These are phyloP conservation scores for Malurus melanocephalus DNA, from an alignment of 2,113 vertebrate genomes.

Conservation along the genomic window DNA sequence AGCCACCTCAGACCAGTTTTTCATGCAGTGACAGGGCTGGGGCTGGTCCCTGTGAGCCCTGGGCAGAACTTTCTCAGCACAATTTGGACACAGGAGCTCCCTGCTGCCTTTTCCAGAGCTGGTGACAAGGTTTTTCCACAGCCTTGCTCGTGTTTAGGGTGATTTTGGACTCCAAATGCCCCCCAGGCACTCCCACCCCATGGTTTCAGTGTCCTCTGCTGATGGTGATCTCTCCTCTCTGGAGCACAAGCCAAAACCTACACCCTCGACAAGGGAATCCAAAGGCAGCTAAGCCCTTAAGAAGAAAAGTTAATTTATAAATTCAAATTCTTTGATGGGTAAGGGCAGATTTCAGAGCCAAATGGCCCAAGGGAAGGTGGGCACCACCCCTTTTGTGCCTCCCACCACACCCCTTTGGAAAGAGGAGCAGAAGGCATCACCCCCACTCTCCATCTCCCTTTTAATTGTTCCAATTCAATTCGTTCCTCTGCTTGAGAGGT, in stretches of 20 bases:
- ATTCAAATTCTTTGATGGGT: background rate
- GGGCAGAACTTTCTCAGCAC: rapidly evolving
- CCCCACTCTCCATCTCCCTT: background rate
- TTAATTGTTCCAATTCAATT: background rate
- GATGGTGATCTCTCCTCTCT: background rate
- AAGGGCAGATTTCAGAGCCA: background rate
- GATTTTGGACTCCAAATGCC: background rate
- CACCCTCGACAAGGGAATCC: background rate
- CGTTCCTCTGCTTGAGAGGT: background rate
- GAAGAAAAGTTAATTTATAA: background rate
- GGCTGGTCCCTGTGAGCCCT: background rate
- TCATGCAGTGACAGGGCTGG: background rate
- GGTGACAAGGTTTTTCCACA: background rate
- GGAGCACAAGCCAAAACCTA: background rate
- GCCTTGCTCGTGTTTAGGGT: background rate
- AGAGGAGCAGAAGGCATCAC: background rate
- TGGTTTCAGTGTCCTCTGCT: background rate
- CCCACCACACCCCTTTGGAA: background rate
- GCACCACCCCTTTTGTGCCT: background rate
- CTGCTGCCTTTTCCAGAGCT: background rate
- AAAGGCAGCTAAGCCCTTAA: background rate
- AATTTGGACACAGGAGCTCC: background rate
- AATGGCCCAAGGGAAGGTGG: background rate
- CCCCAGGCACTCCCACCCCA: background rate
- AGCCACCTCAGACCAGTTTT: conserved; percentile 53